Percentiles rank a stretch among this genome's conserved stretches.
phyloP scores from a whole-genome alignment of 2,797 vertebrate species.

The Rhinatrema bivittatum region DNA sequence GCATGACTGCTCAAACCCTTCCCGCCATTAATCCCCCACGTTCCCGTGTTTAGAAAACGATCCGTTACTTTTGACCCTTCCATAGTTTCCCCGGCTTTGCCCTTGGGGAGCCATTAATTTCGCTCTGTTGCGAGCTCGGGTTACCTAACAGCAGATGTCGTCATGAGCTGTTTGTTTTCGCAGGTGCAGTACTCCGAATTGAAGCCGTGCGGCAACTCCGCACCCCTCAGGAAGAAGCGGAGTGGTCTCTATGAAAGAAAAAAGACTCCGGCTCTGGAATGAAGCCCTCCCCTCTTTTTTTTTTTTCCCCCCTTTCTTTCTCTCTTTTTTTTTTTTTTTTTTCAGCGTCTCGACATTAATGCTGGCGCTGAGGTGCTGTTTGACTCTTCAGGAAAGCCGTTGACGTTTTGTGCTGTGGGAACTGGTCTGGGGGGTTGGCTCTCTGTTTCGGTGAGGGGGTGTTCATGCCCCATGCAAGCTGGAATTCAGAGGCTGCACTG shows the following conservation, averaged over 20 bases:
- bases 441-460: no score
- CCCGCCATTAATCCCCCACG: constrained; percentile 96
- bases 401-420: no score
- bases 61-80: constrained; percentile 92
- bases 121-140: constrained; percentile 72
- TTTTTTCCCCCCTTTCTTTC: background rate
- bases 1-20: constrained; percentile 93
- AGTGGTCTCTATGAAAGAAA: constrained; percentile 52
- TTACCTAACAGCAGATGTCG: constrained; percentile 78
- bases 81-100: constrained; percentile 62
- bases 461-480: no score
- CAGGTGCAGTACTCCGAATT: constrained; percentile 89
- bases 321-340: no score
- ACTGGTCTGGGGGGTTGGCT: no score
- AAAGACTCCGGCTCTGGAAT: background rate
- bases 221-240: constrained; percentile 75
- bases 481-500: no score
- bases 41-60: constrained; percentile 97
- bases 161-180: constrained; percentile 90
- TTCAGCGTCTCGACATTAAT: no score
- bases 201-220: constrained; percentile 69
- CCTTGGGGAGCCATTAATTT: constrained; percentile 91
- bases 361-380: no score
- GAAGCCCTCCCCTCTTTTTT: background rate
- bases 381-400: no score